Evolutionary conservation across 35 echinoderm and acorn worm species (phyloP), one percentile per base, ranked within the genome.

Genomic region (Lytechinus variegatus): DNA sequence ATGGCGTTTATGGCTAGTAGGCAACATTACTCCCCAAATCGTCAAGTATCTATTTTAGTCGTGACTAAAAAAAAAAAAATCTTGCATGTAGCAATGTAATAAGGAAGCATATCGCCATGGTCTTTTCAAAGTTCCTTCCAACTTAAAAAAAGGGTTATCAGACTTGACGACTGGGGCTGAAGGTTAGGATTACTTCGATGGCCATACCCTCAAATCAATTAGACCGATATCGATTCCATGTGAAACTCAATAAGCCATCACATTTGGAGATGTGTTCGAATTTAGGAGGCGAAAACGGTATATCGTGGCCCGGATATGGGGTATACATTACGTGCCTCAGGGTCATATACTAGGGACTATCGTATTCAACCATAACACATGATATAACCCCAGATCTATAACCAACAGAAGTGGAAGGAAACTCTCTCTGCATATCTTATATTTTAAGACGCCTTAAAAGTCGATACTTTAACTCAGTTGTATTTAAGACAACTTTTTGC

Each of bases 231-330:
- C 88, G 88, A 90, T 13, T 90, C 52, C 88, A 90, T 54, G 29
- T 90, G 88, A 90, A 90, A 90, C 52, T 90, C 88, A 90, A 90
- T 90, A 90, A 90, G 52, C 88, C 88, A 12, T 90, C 88, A 90
- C 88, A 54, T 54, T 54, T 90, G n/a, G 52, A 90, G 52, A 90
- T 90, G 88, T 90, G 88, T 54, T 54, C 88, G 52, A 52, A 54
- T 54, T 90, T 54, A 90, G 29, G 27, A 52, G 52, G 52, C 88
- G 88, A 90, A 90, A 12, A 90, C 52, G 88, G 52, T 90, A 90
- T 54, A 90, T 90, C 52, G 52, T 90, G 88, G 29, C 88, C 88
- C 52, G 88, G 52, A 90, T 90, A 90, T 33, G 29, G 8, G 88
- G 88, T 90, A 90, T 90, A 90, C 13, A 6, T 90, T 90, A 90